phyloP scores from a whole-genome alignment of 2,888 invertebrate species.

The Chrysomela aeneicollis region DNA sequence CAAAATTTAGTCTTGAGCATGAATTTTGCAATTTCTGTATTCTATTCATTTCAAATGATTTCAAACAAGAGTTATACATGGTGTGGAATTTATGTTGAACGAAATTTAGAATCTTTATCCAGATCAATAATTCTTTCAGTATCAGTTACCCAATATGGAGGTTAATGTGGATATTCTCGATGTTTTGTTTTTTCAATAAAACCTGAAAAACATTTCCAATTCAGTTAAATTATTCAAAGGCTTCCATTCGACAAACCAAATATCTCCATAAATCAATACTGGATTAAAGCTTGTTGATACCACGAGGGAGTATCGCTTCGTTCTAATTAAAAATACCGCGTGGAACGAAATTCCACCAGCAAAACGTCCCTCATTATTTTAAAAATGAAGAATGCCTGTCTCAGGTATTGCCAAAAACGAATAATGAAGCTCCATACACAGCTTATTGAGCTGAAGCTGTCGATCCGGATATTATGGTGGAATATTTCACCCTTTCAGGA shows the following conservation, averaged over 20 bases:
- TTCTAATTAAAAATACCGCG: conserved; percentile 23
- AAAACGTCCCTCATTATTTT: conserved; percentile 9
- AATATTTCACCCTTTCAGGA: conserved; percentile 18
- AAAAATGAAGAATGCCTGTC: conserved; percentile 13
- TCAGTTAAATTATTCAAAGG: neutral
- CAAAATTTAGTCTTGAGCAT: too few species aligned
- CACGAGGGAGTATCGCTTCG: conserved; percentile 1
- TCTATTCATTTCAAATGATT: too few species aligned
- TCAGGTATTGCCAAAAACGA: conserved; percentile 17
- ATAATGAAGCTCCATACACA: conserved; percentile 15
- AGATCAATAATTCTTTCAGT: too few species aligned
- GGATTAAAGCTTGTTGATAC: conserved; percentile 12
- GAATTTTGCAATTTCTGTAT: too few species aligned
- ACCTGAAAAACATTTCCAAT: too few species aligned
- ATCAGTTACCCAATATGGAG: too few species aligned
- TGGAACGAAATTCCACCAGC: conserved; percentile 10
- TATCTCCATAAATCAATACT: conserved; percentile 20
- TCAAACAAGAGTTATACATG: too few species aligned
- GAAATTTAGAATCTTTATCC: too few species aligned
- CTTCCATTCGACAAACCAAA: conserved; percentile 9
- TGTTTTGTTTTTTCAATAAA: too few species aligned
- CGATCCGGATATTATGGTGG: conserved; percentile 11
- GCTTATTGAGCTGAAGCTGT: conserved; percentile 15
- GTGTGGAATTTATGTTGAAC: too few species aligned
- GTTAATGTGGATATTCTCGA: too few species aligned